Percentiles rank a stretch among this genome's conserved stretches.
Evolutionary conservation across 1,140 invertebrate genomes (phyloP).

Genomic region (Drosophila nigrodunni): DNA sequence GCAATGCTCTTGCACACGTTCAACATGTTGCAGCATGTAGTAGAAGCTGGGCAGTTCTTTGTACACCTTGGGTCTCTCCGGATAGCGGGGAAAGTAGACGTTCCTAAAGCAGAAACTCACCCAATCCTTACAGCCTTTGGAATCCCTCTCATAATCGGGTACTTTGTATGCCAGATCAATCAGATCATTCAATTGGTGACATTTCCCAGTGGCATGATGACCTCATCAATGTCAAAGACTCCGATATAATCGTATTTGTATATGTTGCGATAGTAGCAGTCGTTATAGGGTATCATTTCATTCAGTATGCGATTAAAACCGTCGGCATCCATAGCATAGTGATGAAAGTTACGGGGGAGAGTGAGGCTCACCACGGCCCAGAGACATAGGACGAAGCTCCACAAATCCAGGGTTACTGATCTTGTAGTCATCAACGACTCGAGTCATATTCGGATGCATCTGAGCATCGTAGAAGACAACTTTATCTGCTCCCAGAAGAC

Average conservation of each 20-base stretch:
- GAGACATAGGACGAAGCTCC: slow-evolving; percentile 88
- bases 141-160: slow-evolving; percentile 46
- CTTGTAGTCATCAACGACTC: slow-evolving; percentile 87
- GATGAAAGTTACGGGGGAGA: slow-evolving; percentile 87
- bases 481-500: slow-evolving; percentile 94
- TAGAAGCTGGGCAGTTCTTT: slow-evolving; percentile 62
- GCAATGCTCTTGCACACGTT: slow-evolving; percentile 60
- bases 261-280: slow-evolving; percentile 92
- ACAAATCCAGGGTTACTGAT: slow-evolving; percentile 78
- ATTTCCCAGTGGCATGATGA: slow-evolving; percentile 88
- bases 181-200: slow-evolving; percentile 85
- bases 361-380: slow-evolving; percentile 87
- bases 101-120: slow-evolving; percentile 71
- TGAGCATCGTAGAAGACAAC: slow-evolving; percentile 95
- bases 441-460: slow-evolving; percentile 94
- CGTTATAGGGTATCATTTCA: slow-evolving; percentile 93
- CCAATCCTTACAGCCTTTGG: slow-evolving; percentile 44
- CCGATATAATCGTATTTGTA: slow-evolving; percentile 91
- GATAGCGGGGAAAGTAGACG: slow-evolving; percentile 64
- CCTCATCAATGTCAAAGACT: slow-evolving; percentile 91
- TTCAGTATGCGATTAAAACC: slow-evolving; percentile 86
- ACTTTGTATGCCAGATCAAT: slow-evolving; percentile 45
- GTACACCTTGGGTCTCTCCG: slow-evolving; percentile 57
- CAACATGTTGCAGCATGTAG: slow-evolving; percentile 78
- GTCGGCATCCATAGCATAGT: slow-evolving; percentile 83